Base-by-base conservation (phyloP, 2,797 vertebrate genomes). In the Astyanax mexicanus region DNA sequence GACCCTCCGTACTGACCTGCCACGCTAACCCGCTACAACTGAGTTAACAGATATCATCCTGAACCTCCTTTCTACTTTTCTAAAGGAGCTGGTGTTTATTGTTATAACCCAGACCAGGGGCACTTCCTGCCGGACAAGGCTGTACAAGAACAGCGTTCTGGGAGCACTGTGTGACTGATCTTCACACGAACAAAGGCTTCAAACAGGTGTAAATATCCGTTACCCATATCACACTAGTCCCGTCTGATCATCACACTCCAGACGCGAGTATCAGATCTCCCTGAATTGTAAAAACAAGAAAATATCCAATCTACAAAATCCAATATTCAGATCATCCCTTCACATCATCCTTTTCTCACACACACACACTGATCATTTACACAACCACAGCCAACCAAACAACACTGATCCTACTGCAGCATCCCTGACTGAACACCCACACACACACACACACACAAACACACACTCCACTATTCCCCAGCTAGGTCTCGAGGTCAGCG, bases 401-500 rank as follows among this genome's bases (percentile, higher is more conserved):
- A 42, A 27, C 45, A 70, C n/a, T 44, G 38, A 38, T 57, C 19
- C 13, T 47, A 21, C n/a, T 64, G 19, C 13, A 52, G 25, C 67
- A 54, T 81, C 65, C 73, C 62, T 55, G 74, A 70, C 45, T 51
- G 32, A 32, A 19, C 2, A 17, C 73, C 67, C 29, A 35, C 51
- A 70, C 2, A 19, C n/a, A 64, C 23, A 52, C 40, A 60, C 57
- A 29, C 61, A 25, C 70, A 49, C 6, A 21, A 32, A 13, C 35
- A 11, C n/a, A n/a, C n/a, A n/a, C n/a, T n/a, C n/a, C 13, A 10
- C 78, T 94, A 93, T 77, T 94, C 92, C 69, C 88, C 89, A 5
- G 91, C 38, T 86, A 92, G 84, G 86, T 86, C 75, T 96, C 95
- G 85, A 96, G 86, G 74, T 95, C 94, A 64, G 94, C 91, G 84